phyloP scores from a whole-genome alignment of 30 jellyfish, hydroid and myxozoan genomes.

The Chrysaora quinquecirrha region DNA sequence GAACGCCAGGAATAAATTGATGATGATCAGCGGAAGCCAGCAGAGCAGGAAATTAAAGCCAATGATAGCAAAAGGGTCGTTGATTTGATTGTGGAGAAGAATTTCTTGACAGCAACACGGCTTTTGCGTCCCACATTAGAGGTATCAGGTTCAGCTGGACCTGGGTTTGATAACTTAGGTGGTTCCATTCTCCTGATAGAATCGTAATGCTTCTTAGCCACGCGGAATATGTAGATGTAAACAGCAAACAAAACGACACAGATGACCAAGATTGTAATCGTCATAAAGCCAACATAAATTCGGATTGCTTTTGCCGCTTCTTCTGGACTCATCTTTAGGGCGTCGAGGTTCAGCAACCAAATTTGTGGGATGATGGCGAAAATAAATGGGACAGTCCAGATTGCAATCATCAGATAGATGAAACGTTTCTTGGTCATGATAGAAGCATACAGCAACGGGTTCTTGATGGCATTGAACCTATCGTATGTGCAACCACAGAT shows the following conservation, averaged over 20 bases:
- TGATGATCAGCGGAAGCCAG: slow-evolving; percentile 57
- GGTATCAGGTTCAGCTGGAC: not conserved
- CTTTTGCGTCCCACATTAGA: slow-evolving; percentile 15
- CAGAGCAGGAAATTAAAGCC: slow-evolving; percentile 49
- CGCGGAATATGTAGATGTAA: slow-evolving; percentile 47
- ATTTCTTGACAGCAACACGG: slow-evolving; percentile 14
- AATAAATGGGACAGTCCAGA: slow-evolving; percentile 57
- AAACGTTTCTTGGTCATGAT: slow-evolving; percentile 62
- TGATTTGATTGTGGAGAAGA: slow-evolving; percentile 42
- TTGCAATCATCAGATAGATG: slow-evolving; percentile 26
- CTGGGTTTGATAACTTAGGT: not conserved
- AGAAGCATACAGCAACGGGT: slow-evolving; percentile 67
- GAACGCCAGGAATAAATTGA: slow-evolving; percentile 48
- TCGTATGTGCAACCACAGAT: slow-evolving; percentile 76
- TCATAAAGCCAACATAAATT: slow-evolving; percentile 27
- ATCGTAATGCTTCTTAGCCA: slow-evolving; percentile 60
- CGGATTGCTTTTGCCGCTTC: slow-evolving; percentile 10
- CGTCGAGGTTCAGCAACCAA: slow-evolving; percentile 44
- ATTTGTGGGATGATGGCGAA: slow-evolving; percentile 56
- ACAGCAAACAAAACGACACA: slow-evolving; percentile 25
- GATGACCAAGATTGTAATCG: slow-evolving; percentile 8
- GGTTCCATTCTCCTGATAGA: slow-evolving; percentile 41
- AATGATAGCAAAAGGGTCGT: slow-evolving; percentile 53
- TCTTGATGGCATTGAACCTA: slow-evolving; percentile 67
- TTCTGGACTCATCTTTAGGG: slow-evolving; percentile 1